Evolutionary conservation across 2,113 vertebrate species (phyloP), one percentile per base, ranked within the genome.

Genomic region (Hiodon alosoides): DNA sequence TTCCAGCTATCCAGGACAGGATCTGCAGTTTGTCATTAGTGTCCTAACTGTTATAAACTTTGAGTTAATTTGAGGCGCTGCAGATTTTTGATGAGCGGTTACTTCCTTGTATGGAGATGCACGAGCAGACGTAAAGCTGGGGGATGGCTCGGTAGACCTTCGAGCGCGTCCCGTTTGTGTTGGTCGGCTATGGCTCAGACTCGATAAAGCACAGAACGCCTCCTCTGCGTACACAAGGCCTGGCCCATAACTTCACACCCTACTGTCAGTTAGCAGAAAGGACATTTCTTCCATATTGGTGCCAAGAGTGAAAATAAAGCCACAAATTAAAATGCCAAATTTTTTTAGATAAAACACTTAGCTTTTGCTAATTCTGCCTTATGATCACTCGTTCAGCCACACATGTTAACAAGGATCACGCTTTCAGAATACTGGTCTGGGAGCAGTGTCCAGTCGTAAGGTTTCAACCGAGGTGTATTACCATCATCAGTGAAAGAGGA

Each of bases 91-190:
- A 65, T 55, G 70, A 81, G 79, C 79, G 81, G 77, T 57, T 75
- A 62, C 47, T 16, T 53, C 89, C 88, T 85, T 91, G 77, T 90
- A 89, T 59, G 88, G 89, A 84, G 81, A 85, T 73, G 77, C 76
- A 78, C 60, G 75, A 77, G 16, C 11, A 9, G 50, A 55, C 16
- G 65, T 13, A 57, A 31, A 5, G 73, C 58, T 47, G 55, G 31
- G 31, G 31, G 31, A 31, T 31, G 31, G 31, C 31, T 31, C 31
- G 31, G 31, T 31, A 31, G 31, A 31, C 31, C 31, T 31, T 31
- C 31, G 31, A 31, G 31, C 31, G 31, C 31, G 31, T 31, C 31
- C 31, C 31, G 31, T 55, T 11, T 46, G 5, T 16, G 31, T 65
- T 65, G 62, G 62, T 65, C 62, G 10, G 2, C 58, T 51, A 16